These are phyloP conservation scores for Drosophila monieri DNA, from an alignment of 2,888 invertebrate genomes.

Conservation along the genomic window DNA sequence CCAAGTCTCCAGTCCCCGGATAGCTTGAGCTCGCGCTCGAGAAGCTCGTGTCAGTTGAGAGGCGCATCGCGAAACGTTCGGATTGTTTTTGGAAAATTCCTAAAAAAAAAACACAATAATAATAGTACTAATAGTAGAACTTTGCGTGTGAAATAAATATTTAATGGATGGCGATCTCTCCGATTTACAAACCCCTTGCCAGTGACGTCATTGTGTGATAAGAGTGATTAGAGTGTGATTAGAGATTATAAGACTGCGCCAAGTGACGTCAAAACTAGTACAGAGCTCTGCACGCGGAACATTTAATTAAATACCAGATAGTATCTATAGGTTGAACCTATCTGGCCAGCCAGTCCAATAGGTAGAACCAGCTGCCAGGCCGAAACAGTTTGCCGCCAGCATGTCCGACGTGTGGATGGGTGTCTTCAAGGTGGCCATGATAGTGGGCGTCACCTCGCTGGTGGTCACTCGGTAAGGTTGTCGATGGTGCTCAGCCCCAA, in stretches of 20 bases:
- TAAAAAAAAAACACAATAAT: constrained; percentile 13
- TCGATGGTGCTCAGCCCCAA: constrained; percentile 20
- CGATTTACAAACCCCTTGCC: background rate
- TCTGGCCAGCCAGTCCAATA: constrained; percentile 29
- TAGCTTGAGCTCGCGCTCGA: constrained; percentile 6
- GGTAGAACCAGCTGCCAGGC: constrained; percentile 13
- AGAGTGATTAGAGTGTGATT: background rate
- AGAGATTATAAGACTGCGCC: constrained; percentile 67
- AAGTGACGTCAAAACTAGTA: constrained; percentile 63
- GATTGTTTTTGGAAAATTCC: constrained; percentile 40
- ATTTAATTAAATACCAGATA: constrained; percentile 32
- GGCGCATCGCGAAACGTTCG: constrained; percentile 46
- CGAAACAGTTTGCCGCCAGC: constrained; percentile 22
- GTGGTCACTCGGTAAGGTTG: constrained; percentile 86
- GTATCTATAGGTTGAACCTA: constrained; percentile 7
- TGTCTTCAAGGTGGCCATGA: constrained; percentile 87
- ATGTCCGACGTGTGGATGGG: constrained; percentile 88
- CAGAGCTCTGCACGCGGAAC: constrained; percentile 14
- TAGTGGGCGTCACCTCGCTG: constrained; percentile 87
- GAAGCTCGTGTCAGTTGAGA: constrained; percentile 50
- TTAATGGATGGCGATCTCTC: background rate
- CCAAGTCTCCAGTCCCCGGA: constrained; percentile 5
- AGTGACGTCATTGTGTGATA: constrained; percentile 45
- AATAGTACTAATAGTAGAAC: background rate
- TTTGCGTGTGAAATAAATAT: background rate